Evolutionary conservation across 1,140 invertebrate genomes (phyloP).

Genomic region (Bombus haemorrhoidalis): DNA sequence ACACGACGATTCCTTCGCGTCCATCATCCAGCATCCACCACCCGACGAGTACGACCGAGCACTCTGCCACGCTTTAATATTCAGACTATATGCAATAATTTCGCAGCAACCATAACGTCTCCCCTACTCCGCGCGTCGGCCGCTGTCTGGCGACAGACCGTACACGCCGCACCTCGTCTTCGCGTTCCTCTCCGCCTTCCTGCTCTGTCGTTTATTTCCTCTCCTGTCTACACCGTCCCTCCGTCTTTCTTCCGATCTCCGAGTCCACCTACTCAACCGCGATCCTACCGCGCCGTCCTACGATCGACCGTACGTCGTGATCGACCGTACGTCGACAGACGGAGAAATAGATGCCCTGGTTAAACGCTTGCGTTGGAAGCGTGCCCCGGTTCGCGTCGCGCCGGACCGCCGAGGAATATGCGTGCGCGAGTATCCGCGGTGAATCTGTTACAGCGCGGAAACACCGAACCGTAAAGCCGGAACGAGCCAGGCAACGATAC

Average conservation of each 20-base stretch:
- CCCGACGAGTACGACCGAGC: constrained; percentile 69
- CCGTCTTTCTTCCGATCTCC: not conserved
- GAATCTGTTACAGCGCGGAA: constrained; percentile 6
- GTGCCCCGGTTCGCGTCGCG: too few species aligned
- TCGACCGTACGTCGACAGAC: not conserved
- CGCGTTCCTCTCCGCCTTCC: constrained; percentile 6
- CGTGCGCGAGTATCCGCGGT: constrained; percentile 6
- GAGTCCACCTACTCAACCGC: not conserved
- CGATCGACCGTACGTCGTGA: not conserved
- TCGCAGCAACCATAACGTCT: constrained; percentile 77
- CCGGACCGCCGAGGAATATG: not conserved
- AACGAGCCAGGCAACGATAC: constrained; percentile 15
- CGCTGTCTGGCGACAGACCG: not conserved
- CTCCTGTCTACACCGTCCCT: not conserved
- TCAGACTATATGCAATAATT: constrained; percentile 83
- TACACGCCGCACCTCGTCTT: constrained; percentile 39
- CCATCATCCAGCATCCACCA: constrained; percentile 57
- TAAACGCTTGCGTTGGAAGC: constrained; percentile 10
- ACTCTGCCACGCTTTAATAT: constrained; percentile 81
- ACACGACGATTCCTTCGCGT: constrained; percentile 61
- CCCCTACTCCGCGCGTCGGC: not conserved
- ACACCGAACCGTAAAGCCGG: constrained; percentile 20
- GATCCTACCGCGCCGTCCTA: not conserved
- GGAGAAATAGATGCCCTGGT: not conserved
- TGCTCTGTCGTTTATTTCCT: constrained; percentile 10